A percentile compares a stretch with the other conserved stretches of the same genome.
Evolutionary conservation across 1,140 invertebrate species (phyloP).

Genomic region (Macrotrachela quadricornifera): DNA sequence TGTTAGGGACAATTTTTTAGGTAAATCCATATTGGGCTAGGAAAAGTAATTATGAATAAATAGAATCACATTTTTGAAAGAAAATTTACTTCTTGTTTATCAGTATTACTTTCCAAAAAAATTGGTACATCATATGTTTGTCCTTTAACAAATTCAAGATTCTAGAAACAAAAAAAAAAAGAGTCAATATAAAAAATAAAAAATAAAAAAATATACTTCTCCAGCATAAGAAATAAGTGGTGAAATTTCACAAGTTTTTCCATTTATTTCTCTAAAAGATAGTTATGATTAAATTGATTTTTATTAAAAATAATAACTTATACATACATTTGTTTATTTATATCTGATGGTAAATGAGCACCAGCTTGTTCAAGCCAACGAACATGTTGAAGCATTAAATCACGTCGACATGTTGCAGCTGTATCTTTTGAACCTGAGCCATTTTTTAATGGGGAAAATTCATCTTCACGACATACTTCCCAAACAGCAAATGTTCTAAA

Average conservation of each 20-base stretch:
- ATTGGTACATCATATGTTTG: too few relatives aligned
- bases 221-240: slow-evolving; percentile 71
- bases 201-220: too few relatives aligned
- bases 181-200: too few relatives aligned
- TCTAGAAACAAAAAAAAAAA: too few relatives aligned
- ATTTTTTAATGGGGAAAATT: slow-evolving; percentile 94
- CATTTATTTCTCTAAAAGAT: slow-evolving; percentile 18
- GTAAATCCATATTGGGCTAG: too few relatives aligned
- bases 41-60: too few relatives aligned
- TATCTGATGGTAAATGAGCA: neutral
- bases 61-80: too few relatives aligned
- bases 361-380: slow-evolving; percentile 43
- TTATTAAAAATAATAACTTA: slow-evolving; percentile 8
- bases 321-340: too few relatives aligned
- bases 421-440: slow-evolving; percentile 50
- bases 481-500: slow-evolving; percentile 61
- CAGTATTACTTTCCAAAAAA: too few relatives aligned
- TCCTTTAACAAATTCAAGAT: too few relatives aligned
- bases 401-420: slow-evolving; percentile 56
- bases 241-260: slow-evolving; percentile 59
- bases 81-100: too few relatives aligned
- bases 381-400: slow-evolving; percentile 59
- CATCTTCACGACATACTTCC: slow-evolving; percentile 70
- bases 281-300: neutral
- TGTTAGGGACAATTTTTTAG: too few relatives aligned